These are phyloP conservation scores for Jaculus jaculus DNA, from an alignment of 2,113 vertebrate species.

Conservation along the genomic window DNA sequence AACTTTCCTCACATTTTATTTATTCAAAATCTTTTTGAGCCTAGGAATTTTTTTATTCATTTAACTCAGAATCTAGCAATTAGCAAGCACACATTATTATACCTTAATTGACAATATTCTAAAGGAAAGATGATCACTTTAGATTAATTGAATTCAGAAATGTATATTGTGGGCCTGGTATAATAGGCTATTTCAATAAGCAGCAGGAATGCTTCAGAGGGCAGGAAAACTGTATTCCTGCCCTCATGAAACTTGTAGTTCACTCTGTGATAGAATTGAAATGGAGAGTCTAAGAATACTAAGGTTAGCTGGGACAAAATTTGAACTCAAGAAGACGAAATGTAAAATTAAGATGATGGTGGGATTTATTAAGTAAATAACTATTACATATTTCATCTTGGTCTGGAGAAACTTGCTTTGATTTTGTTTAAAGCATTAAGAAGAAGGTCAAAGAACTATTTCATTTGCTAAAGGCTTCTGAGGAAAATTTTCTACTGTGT, in stretches of 20 bases:
- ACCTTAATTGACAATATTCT: background rate
- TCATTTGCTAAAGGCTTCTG: background rate
- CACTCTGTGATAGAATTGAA: background rate
- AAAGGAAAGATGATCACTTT: background rate
- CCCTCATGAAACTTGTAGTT: background rate
- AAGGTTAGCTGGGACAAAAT: background rate
- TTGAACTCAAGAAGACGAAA: background rate
- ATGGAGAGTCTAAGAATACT: background rate
- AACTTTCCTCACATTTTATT: background rate
- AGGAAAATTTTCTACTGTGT: background rate
- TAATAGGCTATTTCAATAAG: background rate
- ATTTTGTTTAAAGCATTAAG: background rate
- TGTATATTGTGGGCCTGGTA: background rate
- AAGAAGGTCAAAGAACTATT: background rate
- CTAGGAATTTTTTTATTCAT: background rate
- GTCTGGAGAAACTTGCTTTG: background rate
- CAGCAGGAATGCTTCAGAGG: background rate
- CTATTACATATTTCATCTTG: background rate
- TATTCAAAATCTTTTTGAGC: conserved; percentile 8
- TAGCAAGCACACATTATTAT: background rate
- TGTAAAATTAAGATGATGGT: background rate
- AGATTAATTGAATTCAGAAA: background rate
- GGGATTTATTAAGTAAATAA: background rate
- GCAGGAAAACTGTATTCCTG: background rate
- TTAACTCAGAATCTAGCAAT: background rate